A percentile compares a stretch with the other conserved stretches of the same genome.
phyloP scores from a whole-genome alignment of 2,113 vertebrate species.

The Crypturellus undulatus region DNA sequence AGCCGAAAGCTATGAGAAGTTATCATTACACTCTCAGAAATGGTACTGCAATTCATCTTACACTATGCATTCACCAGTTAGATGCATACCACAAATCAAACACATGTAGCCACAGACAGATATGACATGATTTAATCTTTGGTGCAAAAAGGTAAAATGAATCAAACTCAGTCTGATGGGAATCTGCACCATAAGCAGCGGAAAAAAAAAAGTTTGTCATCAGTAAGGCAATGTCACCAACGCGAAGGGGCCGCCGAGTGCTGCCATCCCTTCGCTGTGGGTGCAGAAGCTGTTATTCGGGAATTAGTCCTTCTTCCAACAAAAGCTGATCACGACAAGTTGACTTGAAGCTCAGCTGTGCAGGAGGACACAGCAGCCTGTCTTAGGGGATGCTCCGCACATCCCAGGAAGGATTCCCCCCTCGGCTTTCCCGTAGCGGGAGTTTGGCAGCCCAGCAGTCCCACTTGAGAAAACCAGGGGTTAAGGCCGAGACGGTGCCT shows the following conservation, averaged over 20 bases:
- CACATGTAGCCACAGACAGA: conserved; percentile 63
- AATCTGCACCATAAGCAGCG: conserved; percentile 27
- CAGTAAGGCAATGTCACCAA: conserved; percentile 14
- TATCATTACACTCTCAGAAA: conserved; percentile 66
- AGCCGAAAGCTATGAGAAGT: conserved; percentile 60
- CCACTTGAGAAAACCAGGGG: not conserved
- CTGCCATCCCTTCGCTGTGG: not conserved
- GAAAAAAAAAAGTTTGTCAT: conserved; percentile 49
- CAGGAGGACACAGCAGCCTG: not conserved
- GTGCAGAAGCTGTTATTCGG: not conserved
- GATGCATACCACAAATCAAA: conserved; percentile 73
- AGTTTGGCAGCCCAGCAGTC: not conserved
- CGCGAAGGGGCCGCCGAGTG: not conserved
- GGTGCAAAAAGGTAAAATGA: conserved; percentile 76
- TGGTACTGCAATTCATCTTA: conserved; percentile 72
- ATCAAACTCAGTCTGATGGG: conserved; percentile 72
- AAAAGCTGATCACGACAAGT: not conserved
- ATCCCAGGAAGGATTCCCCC: not conserved
- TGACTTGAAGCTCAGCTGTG: not conserved
- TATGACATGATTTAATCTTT: conserved; percentile 77
- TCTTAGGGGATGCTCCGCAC: not conserved
- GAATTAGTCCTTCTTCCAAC: not conserved
- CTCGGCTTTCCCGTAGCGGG: not conserved
- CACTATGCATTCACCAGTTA: conserved; percentile 57
- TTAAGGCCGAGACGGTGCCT: not conserved